Base-by-base conservation (phyloP, 2,888 invertebrate species). In the Cyrtodaria siliqua region DNA sequence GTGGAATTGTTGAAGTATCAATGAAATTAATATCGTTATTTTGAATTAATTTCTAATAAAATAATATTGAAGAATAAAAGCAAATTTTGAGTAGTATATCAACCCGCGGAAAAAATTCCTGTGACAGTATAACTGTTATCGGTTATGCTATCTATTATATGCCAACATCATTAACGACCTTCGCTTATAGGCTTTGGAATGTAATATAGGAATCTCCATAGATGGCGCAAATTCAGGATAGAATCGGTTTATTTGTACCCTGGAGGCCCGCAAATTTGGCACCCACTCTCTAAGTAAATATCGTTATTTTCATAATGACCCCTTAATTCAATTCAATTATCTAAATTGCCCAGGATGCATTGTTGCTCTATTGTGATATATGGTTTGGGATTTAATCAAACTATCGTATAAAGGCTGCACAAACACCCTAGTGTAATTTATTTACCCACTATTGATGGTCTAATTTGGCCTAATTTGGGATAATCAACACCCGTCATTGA, bases 381-480 rank as follows among this genome's bases (percentile, higher is more conserved):
- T 61, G 38, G 72, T 60, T 57, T 50, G 20, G 50, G 68, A 62
- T 78, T 78, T 73, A 69, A 78, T 73, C 64, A 69, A 63, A 55
- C 69, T 60, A 57, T 50, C 49, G 60, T 44, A 64, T 50, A 63
- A 59, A 60, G 52, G 56, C 60, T 24, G 23, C 55, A 66, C 47
- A 69, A 61, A 62, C 70, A 70, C 70, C 63, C 70, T 26, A 29
- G 57, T 63, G 74, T 71, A 73, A 76, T 80, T 75, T 80, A 77
- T 77, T 55, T 70, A 55, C 53, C 53, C 64, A 44, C 38, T 49
- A 66, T 57, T 66, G 61, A 53, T 57, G 62, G 33, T 63, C 66
- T 80, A 77, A 80, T 80, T 76, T 71, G 70, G 38, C 57, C 70
- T 69, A 80, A 77, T 80, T 77, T 56, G 80, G 24, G 12, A 18